Evolutionary conservation across 2,797 vertebrate genomes (phyloP).

Genomic region (Arnoldichthys spilopterus): DNA sequence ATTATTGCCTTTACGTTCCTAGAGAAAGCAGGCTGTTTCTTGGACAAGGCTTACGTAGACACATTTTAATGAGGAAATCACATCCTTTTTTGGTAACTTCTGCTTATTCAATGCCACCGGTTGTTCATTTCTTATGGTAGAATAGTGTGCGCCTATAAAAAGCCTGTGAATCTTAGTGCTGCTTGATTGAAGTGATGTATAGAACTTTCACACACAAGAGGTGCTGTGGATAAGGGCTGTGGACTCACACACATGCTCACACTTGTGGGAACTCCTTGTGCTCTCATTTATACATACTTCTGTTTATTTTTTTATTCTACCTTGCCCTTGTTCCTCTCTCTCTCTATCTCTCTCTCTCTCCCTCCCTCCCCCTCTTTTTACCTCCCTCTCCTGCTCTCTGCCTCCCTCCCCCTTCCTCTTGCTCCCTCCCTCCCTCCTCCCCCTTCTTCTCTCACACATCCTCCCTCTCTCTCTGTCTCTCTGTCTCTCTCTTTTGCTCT

Average conservation of each 20-base stretch:
- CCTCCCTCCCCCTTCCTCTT: background rate
- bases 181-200: too few species aligned
- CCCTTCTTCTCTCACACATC: too few species aligned
- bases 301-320: background rate
- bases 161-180: too few species aligned
- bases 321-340: background rate
- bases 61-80: too few species aligned
- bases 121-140: background rate
- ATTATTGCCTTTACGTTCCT: too few species aligned
- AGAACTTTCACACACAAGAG: too few species aligned
- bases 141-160: slow-evolving; percentile 14
- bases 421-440: background rate
- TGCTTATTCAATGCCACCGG: background rate
- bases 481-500: background rate
- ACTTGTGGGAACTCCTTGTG: background rate
- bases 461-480: too few species aligned
- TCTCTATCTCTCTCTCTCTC: background rate
- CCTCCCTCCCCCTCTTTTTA: background rate
- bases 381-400: background rate
- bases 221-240: background rate
- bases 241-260: slow-evolving; percentile 1
- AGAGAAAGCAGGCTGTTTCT: too few species aligned
- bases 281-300: background rate
- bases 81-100: background rate
- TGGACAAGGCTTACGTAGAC: too few species aligned